A percentile compares a stretch with the other conserved stretches of the same genome.
Conservation (phyloP, 2,888 invertebrate species). For the Drosophila incognita region DNA sequence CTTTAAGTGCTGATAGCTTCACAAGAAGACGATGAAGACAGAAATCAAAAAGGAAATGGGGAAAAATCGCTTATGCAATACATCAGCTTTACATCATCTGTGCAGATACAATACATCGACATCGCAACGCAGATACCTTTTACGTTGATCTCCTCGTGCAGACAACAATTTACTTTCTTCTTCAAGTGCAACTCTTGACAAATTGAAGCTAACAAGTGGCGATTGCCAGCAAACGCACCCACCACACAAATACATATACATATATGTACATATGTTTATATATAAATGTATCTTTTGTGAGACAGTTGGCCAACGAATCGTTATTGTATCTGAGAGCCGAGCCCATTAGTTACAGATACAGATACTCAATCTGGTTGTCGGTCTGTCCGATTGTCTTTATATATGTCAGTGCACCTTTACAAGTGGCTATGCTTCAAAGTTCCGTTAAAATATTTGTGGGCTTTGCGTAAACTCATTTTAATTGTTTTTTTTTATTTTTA, state of each 20-base stretch:
- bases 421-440: slow-evolving; percentile 53
- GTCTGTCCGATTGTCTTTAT: slow-evolving; percentile 3
- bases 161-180: slow-evolving; percentile 70
- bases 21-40: background rate
- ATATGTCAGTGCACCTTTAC: slow-evolving; percentile 49
- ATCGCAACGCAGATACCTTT: slow-evolving; percentile 13
- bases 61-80: slow-evolving; percentile 42
- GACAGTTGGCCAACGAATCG: slow-evolving; percentile 8
- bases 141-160: slow-evolving; percentile 15
- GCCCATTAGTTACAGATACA: slow-evolving; percentile 56
- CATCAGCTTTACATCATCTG: slow-evolving; percentile 51
- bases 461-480: slow-evolving; percentile 67
- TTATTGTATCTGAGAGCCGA: slow-evolving; percentile 29
- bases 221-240: slow-evolving; percentile 65
- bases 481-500: slow-evolving; percentile 53
- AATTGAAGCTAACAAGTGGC: slow-evolving; percentile 76
- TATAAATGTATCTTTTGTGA: background rate
- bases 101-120: slow-evolving; percentile 5
- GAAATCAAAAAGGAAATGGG: background rate
- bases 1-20: slow-evolving; percentile 33
- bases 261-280: background rate
- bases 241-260: slow-evolving; percentile 29
- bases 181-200: slow-evolving; percentile 80
- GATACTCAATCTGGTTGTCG: slow-evolving; percentile 22
- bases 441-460: slow-evolving; percentile 43